Evolutionary conservation across 2,888 invertebrate genomes (phyloP), one percentile per base, ranked within the genome.

Genomic region (Drosophila melanosoma): DNA sequence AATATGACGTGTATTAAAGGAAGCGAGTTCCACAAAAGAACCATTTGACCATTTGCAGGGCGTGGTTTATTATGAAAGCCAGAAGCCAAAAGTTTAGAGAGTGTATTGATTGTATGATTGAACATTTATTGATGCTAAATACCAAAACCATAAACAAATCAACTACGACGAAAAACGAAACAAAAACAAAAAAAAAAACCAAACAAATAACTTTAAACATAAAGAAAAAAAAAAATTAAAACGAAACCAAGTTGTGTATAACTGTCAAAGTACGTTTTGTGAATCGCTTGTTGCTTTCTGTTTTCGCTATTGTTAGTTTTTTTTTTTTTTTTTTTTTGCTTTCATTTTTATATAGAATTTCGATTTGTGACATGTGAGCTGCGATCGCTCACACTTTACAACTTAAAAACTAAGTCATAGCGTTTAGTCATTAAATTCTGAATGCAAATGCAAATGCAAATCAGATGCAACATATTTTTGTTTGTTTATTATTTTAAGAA

Each of bases 371-470:
- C 59, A 73, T 65, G 54, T 60, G 53, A 48, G 52, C 68, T 69
- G 69, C 49, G 40, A 40, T 33, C 48, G 49, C 59, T 48, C 32
- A 70, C 42, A 63, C 17, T 66, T 63, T 51, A 64, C 62, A 80
- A 82, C 77, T 81, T 87, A 89, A 87, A 57, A 89, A 77, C 84
- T 85, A 85, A 85, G 84, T 85, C 84, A 85, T 85, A 85, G 89
- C 17, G 56, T 82, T 79, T 82, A 81, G 63, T 81, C 33, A 42
- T 36, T 62, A 23, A 45, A 59, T 62, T 72, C 45, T 52, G 35
- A 61, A 54, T 36, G 35, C 54, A 12, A 56, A 45, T 45, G 54
- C 53, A 20, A 67, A 54, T 59, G 33, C 36, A 40, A 57, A 62
- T n/a, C 35, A 42, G 32, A 52, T 60, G 51, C 72, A 71, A 72